Conservation (phyloP, 2,797 vertebrate genomes). For the Megaceryle alcyon region DNA sequence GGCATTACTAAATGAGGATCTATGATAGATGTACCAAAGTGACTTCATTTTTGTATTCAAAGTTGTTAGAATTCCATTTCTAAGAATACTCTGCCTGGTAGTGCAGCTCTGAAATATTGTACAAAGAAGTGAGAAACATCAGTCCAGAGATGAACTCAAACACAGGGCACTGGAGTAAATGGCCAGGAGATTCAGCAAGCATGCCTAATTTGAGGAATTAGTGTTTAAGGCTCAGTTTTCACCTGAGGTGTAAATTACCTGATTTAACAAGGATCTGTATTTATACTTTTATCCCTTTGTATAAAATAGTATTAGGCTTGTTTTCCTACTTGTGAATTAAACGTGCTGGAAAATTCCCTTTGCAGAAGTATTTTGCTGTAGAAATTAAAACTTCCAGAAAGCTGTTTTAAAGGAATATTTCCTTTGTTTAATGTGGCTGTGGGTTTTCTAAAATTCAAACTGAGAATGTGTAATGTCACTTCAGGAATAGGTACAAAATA, state of each 20-base stretch:
- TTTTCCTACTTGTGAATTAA: constrained; percentile 8
- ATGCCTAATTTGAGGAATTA: background rate
- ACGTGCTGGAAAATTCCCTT: background rate
- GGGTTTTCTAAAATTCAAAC: background rate
- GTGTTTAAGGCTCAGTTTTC: background rate
- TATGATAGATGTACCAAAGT: background rate
- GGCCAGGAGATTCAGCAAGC: background rate
- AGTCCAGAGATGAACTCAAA: background rate
- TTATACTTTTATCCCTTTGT: background rate
- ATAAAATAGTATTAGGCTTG: background rate
- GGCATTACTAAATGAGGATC: background rate
- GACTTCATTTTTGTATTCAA: background rate
- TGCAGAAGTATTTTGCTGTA: background rate
- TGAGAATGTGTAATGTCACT: background rate
- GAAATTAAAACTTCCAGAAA: background rate
- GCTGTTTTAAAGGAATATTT: background rate
- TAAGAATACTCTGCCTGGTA: background rate
- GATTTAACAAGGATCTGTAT: background rate
- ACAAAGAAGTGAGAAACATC: background rate
- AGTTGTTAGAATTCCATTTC: background rate
- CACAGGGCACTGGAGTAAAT: background rate
- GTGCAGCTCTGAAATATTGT: background rate
- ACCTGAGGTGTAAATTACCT: background rate
- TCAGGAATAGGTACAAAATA: background rate
- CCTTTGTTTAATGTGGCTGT: background rate